These are phyloP conservation scores for Agrochola circellaris DNA, from an alignment of 2,888 invertebrate genomes.

Conservation along the genomic window DNA sequence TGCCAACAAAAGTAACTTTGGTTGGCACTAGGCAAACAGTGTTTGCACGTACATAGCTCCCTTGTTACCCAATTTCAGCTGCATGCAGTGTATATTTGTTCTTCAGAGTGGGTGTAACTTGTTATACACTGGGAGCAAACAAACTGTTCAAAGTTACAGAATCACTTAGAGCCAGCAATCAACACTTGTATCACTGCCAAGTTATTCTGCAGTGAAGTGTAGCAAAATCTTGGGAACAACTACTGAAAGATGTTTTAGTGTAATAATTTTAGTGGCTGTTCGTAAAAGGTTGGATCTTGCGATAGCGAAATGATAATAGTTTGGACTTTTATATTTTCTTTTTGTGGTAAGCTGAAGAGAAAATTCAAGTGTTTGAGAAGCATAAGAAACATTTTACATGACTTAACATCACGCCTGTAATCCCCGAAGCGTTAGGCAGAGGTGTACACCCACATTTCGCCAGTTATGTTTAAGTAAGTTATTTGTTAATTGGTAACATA, in stretches of 20 bases:
- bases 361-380: too few relatives aligned
- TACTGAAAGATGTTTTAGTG: conserved; percentile 14
- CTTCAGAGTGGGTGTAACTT: conserved; percentile 32
- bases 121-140: conserved; percentile 37
- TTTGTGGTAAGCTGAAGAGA: background rate
- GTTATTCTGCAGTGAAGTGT: conserved; percentile 37
- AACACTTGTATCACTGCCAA: conserved; percentile 54
- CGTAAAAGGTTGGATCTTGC: background rate
- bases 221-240: conserved; percentile 5
- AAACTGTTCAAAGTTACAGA: conserved; percentile 41
- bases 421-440: too few relatives aligned
- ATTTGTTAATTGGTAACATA: too few relatives aligned
- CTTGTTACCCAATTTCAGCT: conserved; percentile 51
- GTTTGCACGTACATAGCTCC: conserved; percentile 25
- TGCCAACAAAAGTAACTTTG: conserved; percentile 2
- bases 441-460: too few relatives aligned
- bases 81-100: conserved; percentile 41
- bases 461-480: too few relatives aligned
- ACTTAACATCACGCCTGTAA: too few relatives aligned
- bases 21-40: background rate
- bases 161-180: conserved; percentile 50
- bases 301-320: background rate
- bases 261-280: conserved; percentile 6
- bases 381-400: too few relatives aligned
- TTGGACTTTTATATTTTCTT: background rate